Evolutionary conservation across 2,888 invertebrate species (phyloP).

Genomic region (Drosophila quasianomalipes): DNA sequence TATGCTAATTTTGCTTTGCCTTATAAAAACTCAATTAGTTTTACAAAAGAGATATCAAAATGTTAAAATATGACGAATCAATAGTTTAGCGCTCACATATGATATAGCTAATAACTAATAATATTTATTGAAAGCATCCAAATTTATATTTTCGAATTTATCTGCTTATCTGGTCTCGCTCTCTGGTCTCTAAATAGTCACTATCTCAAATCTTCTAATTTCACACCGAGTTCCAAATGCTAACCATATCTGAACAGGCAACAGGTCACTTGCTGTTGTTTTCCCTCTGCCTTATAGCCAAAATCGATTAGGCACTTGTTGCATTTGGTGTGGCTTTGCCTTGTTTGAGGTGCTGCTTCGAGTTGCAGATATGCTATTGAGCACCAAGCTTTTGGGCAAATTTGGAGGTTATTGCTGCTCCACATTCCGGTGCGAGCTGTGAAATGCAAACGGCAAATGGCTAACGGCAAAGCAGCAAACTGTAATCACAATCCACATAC

Average conservation of each 20-base stretch:
- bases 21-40: background rate
- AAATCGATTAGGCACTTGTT: conserved; percentile 21
- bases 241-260: background rate
- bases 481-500: conserved; percentile 8
- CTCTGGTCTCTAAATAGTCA: background rate
- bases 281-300: background rate
- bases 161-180: background rate
- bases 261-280: conserved; percentile 12
- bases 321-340: conserved; percentile 15
- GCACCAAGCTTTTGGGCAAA: background rate
- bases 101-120: background rate
- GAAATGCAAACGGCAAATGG: background rate
- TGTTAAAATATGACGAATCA: background rate
- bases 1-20: too few species aligned
- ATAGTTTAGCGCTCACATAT: background rate
- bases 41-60: background rate
- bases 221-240: background rate
- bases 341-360: conserved; percentile 11
- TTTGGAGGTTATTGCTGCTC: conserved; percentile 3
- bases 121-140: background rate
- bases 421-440: background rate
- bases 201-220: background rate
- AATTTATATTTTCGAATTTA: too few species aligned
- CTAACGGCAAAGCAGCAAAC: background rate
- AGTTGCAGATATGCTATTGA: conserved; percentile 1